Base-by-base conservation (phyloP, 2,113 vertebrate species). In the Emydura subglobosa region DNA sequence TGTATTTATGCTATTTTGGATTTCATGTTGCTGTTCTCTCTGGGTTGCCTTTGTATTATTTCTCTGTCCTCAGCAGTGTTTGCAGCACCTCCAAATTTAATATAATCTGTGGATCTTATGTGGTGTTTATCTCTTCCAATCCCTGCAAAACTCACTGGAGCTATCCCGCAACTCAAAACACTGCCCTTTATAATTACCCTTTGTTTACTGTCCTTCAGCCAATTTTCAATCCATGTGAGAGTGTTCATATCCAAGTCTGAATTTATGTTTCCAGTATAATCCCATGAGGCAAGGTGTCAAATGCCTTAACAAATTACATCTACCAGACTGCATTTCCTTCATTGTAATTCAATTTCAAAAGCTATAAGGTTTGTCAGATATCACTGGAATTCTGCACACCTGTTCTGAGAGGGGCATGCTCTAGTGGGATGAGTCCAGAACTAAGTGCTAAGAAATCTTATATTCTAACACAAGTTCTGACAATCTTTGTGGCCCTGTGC, bases 301-400 rank as follows among this genome's bases (percentile, higher is more conserved):
- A 93, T 8, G 0, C 0, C 47, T 82, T 51, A 82, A 61, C 54
- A 89, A 84, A 88, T 92, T 50, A 6, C 5, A 84, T 31, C 49
- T 53, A 6, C 22, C 16, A 3, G 83, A 39, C 72, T 51, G 57
- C 53, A 57, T 94, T 95, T 81, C 50, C 95, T 88, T 27, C 31
- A 79, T 7, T 83, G 12, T 78, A 92, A 91, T 92, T 90, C 88
- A 17, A 74, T 74, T 88, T 92, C 57, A 2, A 42, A 94, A 95
- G 25, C 54, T 83, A 80, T 72, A 47, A 44, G 7, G 10, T 81
- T 22, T 95, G 83, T 92, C 93, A 95, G 76, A 50, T 87, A 55
- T 90, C 90, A 95, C 22, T 95, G 8, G 82, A 85, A 92, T 96
- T 94, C 89, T 94, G 89, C 86, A 96, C 95, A 74, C 2, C 0